Conservation (phyloP, 2,888 invertebrate genomes). For the Campoplex nolae region DNA sequence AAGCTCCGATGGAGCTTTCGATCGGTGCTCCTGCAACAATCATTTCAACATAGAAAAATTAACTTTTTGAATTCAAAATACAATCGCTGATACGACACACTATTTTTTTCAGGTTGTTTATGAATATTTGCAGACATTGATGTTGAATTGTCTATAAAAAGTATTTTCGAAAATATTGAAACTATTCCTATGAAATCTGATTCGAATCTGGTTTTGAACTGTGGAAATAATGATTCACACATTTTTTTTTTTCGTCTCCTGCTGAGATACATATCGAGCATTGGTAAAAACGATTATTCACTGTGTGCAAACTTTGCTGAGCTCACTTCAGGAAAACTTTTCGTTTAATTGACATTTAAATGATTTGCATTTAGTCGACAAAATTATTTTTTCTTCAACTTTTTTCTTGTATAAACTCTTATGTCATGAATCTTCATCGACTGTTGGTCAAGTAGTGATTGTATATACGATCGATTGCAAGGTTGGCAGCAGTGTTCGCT, state of each 20-base stretch:
- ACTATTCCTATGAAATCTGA: no score
- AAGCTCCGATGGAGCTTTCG: conserved; percentile 57
- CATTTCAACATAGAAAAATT: no score
- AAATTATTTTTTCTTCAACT: background rate
- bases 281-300: background rate
- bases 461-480: background rate
- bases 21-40: conserved; percentile 52
- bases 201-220: no score
- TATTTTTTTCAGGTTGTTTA: background rate
- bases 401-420: background rate
- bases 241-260: background rate
- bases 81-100: background rate
- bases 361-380: background rate
- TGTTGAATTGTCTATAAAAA: background rate
- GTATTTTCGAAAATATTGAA: background rate
- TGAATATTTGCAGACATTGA: background rate
- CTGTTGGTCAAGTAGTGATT: background rate
- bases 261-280: background rate
- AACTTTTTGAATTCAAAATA: background rate
- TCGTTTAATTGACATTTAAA: background rate
- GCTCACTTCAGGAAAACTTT: background rate
- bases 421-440: background rate
- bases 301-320: background rate
- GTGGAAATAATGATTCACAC: no score
- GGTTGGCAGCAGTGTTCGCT: no score